Evolutionary conservation across 1,140 invertebrate species (phyloP), one percentile per base, ranked within the genome.

Genomic region (Penaeus indicus): DNA sequence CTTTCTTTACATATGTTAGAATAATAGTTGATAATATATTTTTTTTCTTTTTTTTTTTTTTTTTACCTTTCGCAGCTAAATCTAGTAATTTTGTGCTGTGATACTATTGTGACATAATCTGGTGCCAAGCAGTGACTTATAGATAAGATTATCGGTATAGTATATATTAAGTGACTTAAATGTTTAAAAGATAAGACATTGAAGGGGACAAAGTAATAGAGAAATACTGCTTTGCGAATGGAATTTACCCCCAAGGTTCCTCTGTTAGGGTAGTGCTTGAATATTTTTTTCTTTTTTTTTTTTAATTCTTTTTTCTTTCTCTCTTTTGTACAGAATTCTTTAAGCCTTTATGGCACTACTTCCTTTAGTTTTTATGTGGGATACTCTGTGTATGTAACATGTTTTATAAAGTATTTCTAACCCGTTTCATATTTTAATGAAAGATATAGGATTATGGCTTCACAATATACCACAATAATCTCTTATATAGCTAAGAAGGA

Each of bases 51-150:
- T 69, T n/a, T 64, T 69, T 38, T 64, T 84, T 69, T 38, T 64
- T 69, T 27, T 83, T 63, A 64, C 82, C 82, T 84, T 84, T 84
- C 82, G 63, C 82, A 84, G 82, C 82, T 84, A 69, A 84, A 69
- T 84, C 62, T 84, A 84, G 27, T 54, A 54, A 69, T 84, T 63
- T 84, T 67, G 64, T 84, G 82, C 82, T 84, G 82, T 84, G 82
- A 84, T 84, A 84, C 16, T 84, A 84, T 84, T 84, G 82, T 84
- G 63, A 84, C 82, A 84, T 84, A 84, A 84, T 84, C 64, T 84
- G 82, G 82, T 84, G 82, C 82, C 82, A 84, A 84, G 62, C 82
- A 84, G 18, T 84, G 82, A 67, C 82, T 84, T 84, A 75, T 75
- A 75, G 72, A 84, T 42, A 64, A 84, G 38, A 67, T 22, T 84